Evolutionary conservation across 2,113 vertebrate species (phyloP).

Genomic region (Caranx ignobilis): DNA sequence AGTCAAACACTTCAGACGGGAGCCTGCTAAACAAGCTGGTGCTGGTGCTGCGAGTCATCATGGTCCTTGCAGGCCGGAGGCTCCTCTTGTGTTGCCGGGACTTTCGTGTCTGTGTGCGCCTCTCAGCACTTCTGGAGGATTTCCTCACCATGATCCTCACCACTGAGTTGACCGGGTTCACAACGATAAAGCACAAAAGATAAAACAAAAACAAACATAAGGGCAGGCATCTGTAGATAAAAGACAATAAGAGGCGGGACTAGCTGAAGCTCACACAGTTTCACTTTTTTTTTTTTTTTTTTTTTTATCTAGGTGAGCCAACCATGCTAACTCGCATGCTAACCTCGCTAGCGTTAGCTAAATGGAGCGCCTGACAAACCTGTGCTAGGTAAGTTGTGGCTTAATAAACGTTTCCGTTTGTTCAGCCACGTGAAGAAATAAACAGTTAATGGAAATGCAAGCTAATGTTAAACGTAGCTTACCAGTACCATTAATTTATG

Average conservation of each 20-base stretch:
- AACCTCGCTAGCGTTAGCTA: conserved; percentile 2
- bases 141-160: conserved; percentile 35
- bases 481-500: neutral
- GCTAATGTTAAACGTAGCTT: neutral
- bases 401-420: neutral
- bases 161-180: neutral
- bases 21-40: conserved; percentile 83
- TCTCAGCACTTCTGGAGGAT: conserved; percentile 4
- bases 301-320: no score
- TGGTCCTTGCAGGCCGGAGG: neutral
- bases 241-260: neutral
- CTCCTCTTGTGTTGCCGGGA: conserved; percentile 47
- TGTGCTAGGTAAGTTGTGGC: neutral
- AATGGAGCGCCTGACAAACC: neutral
- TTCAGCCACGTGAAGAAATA: neutral
- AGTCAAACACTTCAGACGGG: conserved; percentile 89
- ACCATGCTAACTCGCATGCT: neutral
- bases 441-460: neutral
- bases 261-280: neutral
- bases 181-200: neutral
- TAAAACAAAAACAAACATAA: no score
- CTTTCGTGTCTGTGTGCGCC: conserved; percentile 36
- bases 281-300: neutral
- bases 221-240: neutral
- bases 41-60: conserved; percentile 53